These are phyloP conservation scores for Drosophila algonquin DNA, from an alignment of 2,888 invertebrate genomes.

Conservation along the genomic window DNA sequence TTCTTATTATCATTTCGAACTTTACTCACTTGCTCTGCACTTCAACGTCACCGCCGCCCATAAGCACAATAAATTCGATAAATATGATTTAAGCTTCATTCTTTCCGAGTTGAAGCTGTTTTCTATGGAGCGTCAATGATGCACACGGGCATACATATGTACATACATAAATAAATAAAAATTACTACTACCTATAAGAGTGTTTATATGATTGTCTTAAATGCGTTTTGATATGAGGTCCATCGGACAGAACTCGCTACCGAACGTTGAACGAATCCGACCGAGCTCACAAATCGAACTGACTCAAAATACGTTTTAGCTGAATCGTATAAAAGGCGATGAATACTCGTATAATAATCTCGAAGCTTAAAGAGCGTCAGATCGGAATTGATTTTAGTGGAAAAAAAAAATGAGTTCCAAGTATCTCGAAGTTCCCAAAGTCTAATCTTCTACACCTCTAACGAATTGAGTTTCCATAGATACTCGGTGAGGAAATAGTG, in stretches of 20 bases:
- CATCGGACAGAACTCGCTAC: conserved; percentile 13
- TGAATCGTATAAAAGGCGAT: conserved; percentile 5
- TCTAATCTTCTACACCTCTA: neutral
- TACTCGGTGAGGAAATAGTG: no score
- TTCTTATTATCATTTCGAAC: conserved; percentile 41
- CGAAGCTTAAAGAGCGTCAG: conserved; percentile 31
- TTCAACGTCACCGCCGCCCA: conserved; percentile 20
- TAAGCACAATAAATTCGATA: conserved; percentile 25
- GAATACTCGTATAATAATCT: neutral
- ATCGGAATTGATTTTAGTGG: neutral
- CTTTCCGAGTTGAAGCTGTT: neutral
- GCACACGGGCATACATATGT: conserved; percentile 5
- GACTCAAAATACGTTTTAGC: conserved; percentile 25
- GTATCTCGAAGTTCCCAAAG: neutral
- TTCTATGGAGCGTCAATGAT: neutral
- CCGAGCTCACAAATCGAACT: conserved; percentile 55
- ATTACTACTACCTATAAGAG: neutral
- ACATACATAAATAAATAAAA: conserved; percentile 1
- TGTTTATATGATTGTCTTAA: conserved; percentile 1
- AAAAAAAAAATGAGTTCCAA: neutral
- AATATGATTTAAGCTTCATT: conserved; percentile 30
- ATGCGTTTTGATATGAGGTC: conserved; percentile 5
- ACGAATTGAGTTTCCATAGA: no score
- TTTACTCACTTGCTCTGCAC: conserved; percentile 60
- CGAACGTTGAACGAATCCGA: conserved; percentile 38